Conservation (phyloP, 2,888 invertebrate genomes). For the Omphaloscelis lunosa region DNA sequence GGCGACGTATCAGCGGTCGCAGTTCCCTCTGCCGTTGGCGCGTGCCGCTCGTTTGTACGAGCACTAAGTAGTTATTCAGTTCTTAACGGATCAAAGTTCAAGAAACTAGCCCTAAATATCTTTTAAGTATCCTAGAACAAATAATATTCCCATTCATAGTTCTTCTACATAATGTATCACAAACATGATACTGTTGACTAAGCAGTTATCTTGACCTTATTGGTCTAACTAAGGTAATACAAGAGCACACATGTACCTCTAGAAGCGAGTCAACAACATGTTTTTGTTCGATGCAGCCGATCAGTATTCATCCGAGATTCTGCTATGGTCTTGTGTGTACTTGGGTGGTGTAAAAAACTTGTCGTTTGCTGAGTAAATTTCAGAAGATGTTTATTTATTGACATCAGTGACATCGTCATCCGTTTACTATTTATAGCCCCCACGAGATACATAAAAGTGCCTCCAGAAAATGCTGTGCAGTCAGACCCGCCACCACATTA, state of each 20-base stretch:
- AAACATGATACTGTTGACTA: slow-evolving; percentile 8
- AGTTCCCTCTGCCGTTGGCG: no score
- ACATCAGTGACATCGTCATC: background rate
- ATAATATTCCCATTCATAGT: background rate
- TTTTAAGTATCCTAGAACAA: background rate
- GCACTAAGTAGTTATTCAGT: no score
- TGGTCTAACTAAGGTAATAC: slow-evolving; percentile 53
- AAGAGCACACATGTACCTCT: slow-evolving; percentile 25
- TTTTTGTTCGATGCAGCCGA: slow-evolving; percentile 41
- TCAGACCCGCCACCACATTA: background rate
- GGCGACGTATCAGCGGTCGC: no score
- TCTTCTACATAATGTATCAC: slow-evolving; percentile 2
- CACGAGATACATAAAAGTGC: no score
- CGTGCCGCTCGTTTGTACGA: no score
- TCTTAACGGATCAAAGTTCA: no score
- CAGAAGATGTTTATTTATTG: slow-evolving; percentile 15
- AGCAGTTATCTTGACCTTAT: slow-evolving; percentile 52
- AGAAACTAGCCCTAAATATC: background rate
- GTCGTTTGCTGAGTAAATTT: slow-evolving; percentile 28
- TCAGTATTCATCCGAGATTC: slow-evolving; percentile 50
- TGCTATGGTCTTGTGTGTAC: slow-evolving; percentile 22
- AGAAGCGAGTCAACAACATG: slow-evolving; percentile 47
- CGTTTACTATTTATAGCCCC: background rate
- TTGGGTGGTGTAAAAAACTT: slow-evolving; percentile 18
- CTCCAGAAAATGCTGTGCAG: background rate